Base-by-base conservation (phyloP, 2,797 vertebrate species). In the Phaenicophaeus curvirostris region DNA sequence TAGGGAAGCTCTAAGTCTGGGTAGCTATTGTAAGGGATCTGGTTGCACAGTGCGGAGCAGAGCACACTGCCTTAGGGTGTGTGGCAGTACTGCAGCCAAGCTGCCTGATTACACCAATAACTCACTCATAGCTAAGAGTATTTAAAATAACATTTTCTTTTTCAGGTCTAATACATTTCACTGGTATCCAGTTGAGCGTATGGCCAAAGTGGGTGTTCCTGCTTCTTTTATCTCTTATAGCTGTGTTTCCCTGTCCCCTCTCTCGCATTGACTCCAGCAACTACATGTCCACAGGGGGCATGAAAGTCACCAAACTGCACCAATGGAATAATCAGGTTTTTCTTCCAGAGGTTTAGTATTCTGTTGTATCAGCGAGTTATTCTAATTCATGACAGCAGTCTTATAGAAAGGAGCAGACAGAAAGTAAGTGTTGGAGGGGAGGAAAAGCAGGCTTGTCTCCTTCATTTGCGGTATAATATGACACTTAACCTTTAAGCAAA, bases 111-210 rank as follows among this genome's bases (percentile, higher is more conserved):
- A 35, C 67, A 91, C 57, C 75, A 68, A 13, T 71, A 84, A 66
- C 51, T 89, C 68, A 42, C 59, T 46, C 4, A 3, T 15, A 74
- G 63, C 67, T 20, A 3, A 69, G 23, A 31, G 35, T 61, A 72
- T 75, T 80, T 91, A 74, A 91, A 92, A 68, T 30, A 87, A 71
- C 9, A 23, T 68, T 74, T 91, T 58, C 28, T 72, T 90, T 84
- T 59, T 68, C 16, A 5, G 19, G 16, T 71, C 35, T 83, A 65
- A 58, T 68, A 77, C 67, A 75, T 75, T 85, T 68, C 33, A 28
- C 31, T 57, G 46, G 31, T 44, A 89, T 74, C 53, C 48, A 71
- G 0, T 25, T 69, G 8, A 79, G 9, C 4, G 0, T 63, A 27
- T 46, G 15, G 28, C 62, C 39, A 59, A 68, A 87, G n/a, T 51